Percentiles rank a stretch among this genome's conserved stretches.
Evolutionary conservation across 1,140 invertebrate genomes (phyloP).

Genomic region (Zaprionus taronus): DNA sequence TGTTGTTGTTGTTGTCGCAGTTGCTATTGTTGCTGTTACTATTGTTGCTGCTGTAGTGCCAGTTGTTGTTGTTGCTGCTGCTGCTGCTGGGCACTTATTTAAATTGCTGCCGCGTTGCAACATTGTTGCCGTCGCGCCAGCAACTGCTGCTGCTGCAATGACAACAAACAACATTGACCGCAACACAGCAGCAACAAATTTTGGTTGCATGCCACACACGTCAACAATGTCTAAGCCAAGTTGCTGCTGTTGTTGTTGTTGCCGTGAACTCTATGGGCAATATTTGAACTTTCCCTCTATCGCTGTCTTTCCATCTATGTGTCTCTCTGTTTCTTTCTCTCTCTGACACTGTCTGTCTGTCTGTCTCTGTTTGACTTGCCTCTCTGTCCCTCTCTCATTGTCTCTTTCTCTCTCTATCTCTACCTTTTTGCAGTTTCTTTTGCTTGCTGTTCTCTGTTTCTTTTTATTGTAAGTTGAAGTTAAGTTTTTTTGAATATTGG

Average conservation of each 20-base stretch:
- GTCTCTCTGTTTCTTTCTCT: neutral
- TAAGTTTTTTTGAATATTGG: no score
- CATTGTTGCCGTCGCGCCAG: conserved; percentile 47
- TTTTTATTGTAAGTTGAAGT: no score
- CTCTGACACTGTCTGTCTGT: neutral
- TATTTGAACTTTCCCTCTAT: neutral
- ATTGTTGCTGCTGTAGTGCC: conserved; percentile 32
- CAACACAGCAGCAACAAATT: conserved; percentile 60
- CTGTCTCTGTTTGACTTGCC: neutral
- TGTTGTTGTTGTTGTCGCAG: conserved; percentile 27
- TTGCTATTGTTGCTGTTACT: conserved; percentile 14
- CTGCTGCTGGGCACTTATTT: conserved; percentile 69
- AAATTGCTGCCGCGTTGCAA: conserved; percentile 63
- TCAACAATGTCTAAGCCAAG: conserved; percentile 42
- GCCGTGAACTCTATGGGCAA: neutral
- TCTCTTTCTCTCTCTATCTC: neutral
- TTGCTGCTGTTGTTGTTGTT: neutral
- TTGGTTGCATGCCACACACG: conserved; percentile 71
- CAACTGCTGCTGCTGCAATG: conserved; percentile 19
- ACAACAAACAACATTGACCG: conserved; percentile 29
- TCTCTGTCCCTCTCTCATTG: neutral
- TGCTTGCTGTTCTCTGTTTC: no score
- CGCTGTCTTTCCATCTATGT: neutral
- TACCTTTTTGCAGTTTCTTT: no score
- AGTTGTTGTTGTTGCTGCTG: conserved; percentile 27